phyloP scores from a whole-genome alignment of 2,797 vertebrate species.

The Psittacula echo region DNA sequence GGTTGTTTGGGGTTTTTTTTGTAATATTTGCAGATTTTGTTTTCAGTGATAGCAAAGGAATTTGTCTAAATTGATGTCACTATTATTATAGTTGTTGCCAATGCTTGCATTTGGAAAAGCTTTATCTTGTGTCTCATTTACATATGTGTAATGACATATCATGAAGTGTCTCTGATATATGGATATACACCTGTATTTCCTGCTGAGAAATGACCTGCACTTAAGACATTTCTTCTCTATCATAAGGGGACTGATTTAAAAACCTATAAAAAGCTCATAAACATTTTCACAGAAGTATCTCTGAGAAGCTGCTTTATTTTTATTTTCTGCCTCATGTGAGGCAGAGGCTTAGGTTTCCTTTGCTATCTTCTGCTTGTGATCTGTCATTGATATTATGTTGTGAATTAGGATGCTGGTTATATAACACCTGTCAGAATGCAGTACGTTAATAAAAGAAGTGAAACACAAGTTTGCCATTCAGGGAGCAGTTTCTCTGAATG shows the following conservation, averaged over 20 bases:
- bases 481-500: neutral
- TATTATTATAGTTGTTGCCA: neutral
- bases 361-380: neutral
- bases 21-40: neutral
- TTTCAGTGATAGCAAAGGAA: neutral
- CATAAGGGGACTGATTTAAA: neutral
- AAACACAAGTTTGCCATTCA: neutral
- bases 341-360: neutral
- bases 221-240: neutral
- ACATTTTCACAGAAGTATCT: neutral
- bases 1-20: neutral
- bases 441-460: neutral
- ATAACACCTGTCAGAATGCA: neutral
- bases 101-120: neutral
- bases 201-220: neutral
- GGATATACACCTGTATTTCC: neutral
- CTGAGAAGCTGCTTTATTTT: slow-evolving; percentile 7
- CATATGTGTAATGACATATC: neutral
- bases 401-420: neutral
- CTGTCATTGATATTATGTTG: neutral
- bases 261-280: neutral
- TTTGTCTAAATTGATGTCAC: neutral
- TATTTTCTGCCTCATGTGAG: neutral
- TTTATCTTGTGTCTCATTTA: neutral
- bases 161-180: neutral